These are phyloP conservation scores for Sialia sialis DNA, from an alignment of 2,113 vertebrate genomes.

Conservation along the genomic window DNA sequence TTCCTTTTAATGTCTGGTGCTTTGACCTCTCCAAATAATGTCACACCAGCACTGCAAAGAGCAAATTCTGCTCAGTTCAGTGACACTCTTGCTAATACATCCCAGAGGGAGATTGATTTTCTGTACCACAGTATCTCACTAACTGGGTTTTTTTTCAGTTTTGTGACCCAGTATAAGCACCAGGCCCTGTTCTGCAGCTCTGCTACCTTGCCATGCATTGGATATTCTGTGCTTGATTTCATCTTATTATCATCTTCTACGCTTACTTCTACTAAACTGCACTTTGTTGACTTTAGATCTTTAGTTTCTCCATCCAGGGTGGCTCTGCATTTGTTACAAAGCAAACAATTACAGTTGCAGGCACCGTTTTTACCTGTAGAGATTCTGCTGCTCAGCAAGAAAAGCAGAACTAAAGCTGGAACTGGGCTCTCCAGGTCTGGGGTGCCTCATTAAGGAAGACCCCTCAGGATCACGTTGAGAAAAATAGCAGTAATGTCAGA, in stretches of 20 bases:
- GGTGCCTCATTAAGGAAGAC: neutral
- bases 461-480: neutral
- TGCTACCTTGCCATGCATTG: neutral
- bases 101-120: neutral
- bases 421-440: neutral
- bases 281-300: neutral
- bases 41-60: neutral
- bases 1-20: neutral
- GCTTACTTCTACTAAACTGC: neutral
- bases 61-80: neutral
- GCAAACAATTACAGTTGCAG: neutral
- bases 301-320: neutral
- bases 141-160: neutral
- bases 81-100: neutral
- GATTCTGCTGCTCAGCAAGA: neutral
- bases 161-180: neutral
- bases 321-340: neutral
- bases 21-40: conserved; percentile 12
- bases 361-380: neutral
- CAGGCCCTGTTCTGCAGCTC: neutral
- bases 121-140: neutral
- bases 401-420: neutral
- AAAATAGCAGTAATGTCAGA: neutral
- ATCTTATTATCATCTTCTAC: neutral
- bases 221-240: neutral